Percentiles rank a stretch among this genome's conserved stretches.
Evolutionary conservation across 2,888 invertebrate species (phyloP).

Genomic region (Acanthopleura granulata): DNA sequence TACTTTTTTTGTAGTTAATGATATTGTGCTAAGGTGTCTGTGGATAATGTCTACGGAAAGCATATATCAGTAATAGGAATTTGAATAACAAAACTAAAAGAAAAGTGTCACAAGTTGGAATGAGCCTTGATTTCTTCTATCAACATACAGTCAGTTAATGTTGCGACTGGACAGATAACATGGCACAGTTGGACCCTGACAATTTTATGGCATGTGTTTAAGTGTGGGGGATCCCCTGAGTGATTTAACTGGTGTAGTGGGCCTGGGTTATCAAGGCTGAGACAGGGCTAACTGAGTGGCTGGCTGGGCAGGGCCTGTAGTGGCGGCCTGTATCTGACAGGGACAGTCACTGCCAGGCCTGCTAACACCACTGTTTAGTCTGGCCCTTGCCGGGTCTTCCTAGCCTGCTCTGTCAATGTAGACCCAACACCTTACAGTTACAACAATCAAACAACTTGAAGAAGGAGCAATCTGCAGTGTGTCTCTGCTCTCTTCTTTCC

Average conservation of each 20-base stretch:
- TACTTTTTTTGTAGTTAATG: too few relatives aligned
- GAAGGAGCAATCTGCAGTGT: neutral
- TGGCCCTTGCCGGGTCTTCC: neutral
- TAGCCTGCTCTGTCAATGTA: neutral
- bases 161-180: neutral
- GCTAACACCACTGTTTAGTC: conserved; percentile 5
- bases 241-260: neutral
- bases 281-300: neutral
- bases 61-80: too few relatives aligned
- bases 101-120: too few relatives aligned
- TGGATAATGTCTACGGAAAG: too few relatives aligned
- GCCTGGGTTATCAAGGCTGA: neutral
- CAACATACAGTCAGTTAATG: neutral
- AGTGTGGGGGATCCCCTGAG: neutral
- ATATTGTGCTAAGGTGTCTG: too few relatives aligned
- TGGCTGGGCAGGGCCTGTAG: neutral
- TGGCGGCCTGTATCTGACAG: neutral
- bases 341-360: neutral
- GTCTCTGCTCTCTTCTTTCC: neutral
- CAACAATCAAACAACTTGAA: conserved; percentile 2
- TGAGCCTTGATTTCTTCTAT: too few relatives aligned
- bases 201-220: neutral
- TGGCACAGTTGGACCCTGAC: neutral
- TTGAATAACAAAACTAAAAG: too few relatives aligned
- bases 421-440: neutral